Evolutionary conservation across 2,888 invertebrate genomes (phyloP).

Genomic region (Schizaphis graminum): DNA sequence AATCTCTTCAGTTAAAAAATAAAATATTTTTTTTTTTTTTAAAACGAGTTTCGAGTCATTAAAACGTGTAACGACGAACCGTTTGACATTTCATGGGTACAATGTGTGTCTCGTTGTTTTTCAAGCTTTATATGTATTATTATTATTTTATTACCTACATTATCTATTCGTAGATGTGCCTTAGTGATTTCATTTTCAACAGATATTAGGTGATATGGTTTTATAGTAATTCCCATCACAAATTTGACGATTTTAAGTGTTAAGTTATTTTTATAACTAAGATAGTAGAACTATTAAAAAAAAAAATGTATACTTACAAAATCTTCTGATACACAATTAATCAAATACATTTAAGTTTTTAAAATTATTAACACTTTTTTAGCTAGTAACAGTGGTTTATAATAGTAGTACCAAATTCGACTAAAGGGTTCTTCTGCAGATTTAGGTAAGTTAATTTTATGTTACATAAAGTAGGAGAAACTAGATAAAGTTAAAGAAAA

Average conservation of each 20-base stretch:
- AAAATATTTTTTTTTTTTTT: neutral
- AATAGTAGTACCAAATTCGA: neutral
- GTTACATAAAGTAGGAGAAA: neutral
- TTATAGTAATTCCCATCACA: neutral
- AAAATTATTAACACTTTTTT: neutral
- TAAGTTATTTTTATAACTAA: neutral
- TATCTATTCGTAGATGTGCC: neutral
- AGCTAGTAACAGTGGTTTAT: neutral
- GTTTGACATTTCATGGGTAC: neutral
- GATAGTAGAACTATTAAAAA: neutral
- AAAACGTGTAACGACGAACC: conserved; percentile 25
- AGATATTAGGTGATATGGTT: neutral
- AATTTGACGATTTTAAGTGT: neutral
- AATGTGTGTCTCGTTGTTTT: conserved; percentile 10
- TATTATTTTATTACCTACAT: neutral
- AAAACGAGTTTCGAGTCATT: conserved; percentile 28
- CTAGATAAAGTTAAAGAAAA: too few species aligned
- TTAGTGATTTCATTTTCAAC: neutral
- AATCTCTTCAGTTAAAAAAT: neutral
- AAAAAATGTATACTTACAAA: neutral
- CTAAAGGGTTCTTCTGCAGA: neutral
- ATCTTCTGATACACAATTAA: neutral
- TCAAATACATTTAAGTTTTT: neutral
- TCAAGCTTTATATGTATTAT: neutral
- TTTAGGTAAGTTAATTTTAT: neutral